Evolutionary conservation across 2,888 invertebrate genomes (phyloP).

Genomic region (Tromatobia lineatoria): DNA sequence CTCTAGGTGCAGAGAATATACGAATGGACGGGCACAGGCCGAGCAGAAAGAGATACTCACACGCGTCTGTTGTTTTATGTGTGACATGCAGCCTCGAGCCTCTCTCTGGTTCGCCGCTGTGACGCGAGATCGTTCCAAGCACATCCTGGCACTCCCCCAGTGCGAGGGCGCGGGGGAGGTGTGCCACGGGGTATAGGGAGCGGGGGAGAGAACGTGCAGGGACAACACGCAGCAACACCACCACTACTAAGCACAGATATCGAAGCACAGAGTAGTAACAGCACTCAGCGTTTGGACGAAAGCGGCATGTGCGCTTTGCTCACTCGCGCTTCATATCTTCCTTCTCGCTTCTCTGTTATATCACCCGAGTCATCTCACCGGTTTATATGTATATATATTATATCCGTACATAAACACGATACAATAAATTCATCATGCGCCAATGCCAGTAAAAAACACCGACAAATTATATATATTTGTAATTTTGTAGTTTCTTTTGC

Average conservation of each 20-base stretch:
- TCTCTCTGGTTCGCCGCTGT: constrained; percentile 62
- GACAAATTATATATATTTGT: not conserved
- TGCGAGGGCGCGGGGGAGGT: constrained; percentile 75
- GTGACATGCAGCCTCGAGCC: constrained; percentile 55
- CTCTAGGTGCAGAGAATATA: constrained; percentile 11
- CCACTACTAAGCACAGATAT: constrained; percentile 73
- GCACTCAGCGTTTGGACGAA: constrained; percentile 56
- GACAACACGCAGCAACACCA: constrained; percentile 36
- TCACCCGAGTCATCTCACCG: constrained; percentile 30
- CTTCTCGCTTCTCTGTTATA: constrained; percentile 41
- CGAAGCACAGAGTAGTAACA: constrained; percentile 66
- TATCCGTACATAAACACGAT: not conserved
- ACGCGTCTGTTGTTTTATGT: constrained; percentile 62
- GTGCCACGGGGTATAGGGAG: not conserved
- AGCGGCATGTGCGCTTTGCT: constrained; percentile 38
- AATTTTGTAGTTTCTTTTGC: no score
- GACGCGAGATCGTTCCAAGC: constrained; percentile 84
- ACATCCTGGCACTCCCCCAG: constrained; percentile 85
- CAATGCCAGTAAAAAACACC: not conserved
- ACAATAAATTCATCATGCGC: not conserved
- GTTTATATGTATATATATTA: not conserved
- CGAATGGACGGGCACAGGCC: constrained; percentile 17
- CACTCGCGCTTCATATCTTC: constrained; percentile 6
- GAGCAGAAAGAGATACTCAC: constrained; percentile 52
- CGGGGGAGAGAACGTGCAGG: constrained; percentile 74